Conservation (phyloP, 2,113 vertebrate genomes). For the Microcebus tavaratra region DNA sequence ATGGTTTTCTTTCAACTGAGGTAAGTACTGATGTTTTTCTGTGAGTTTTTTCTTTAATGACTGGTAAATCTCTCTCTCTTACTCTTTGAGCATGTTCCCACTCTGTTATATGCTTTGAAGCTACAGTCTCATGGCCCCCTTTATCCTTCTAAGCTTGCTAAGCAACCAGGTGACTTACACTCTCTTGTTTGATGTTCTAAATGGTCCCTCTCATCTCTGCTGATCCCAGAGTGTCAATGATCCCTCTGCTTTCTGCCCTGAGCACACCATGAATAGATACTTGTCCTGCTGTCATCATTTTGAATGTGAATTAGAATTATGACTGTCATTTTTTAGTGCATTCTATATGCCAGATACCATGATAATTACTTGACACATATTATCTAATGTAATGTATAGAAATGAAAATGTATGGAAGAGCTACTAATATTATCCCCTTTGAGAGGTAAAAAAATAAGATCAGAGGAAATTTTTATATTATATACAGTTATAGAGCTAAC, state of each 20-base stretch:
- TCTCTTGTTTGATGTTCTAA: neutral
- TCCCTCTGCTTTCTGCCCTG: neutral
- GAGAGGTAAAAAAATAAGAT: conserved; percentile 8
- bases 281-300: conserved; percentile 40
- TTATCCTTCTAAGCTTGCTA: neutral
- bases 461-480: neutral
- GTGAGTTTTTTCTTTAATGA: neutral
- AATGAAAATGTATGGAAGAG: conserved; percentile 30
- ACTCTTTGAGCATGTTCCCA: neutral
- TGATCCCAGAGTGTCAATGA: neutral
- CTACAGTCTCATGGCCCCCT: neutral
- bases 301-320: conserved; percentile 59
- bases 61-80: neutral
- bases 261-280: neutral
- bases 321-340: conserved; percentile 21
- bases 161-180: neutral
- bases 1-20: neutral
- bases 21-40: neutral
- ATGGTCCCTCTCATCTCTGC: neutral
- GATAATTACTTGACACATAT: conserved; percentile 51
- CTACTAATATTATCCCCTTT: neutral
- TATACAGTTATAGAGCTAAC: neutral
- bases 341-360: neutral
- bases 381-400: conserved; percentile 40
- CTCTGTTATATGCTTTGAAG: neutral